Conservation (phyloP, 2,797 vertebrate species). For the Cacajao melanocephalus region DNA sequence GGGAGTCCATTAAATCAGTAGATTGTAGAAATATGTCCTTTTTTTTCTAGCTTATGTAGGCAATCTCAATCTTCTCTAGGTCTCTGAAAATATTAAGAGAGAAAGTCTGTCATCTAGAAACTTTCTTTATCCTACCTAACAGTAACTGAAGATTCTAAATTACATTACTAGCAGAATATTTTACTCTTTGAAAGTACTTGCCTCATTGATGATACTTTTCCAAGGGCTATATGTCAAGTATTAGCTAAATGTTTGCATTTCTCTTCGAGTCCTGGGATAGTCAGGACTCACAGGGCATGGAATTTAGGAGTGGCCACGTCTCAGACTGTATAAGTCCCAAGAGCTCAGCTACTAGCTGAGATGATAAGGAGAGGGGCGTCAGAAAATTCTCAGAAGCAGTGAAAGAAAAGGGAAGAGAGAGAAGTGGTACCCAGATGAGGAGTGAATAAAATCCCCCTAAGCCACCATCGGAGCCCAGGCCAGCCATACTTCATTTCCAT, state of each 20-base stretch:
- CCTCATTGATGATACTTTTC: background rate
- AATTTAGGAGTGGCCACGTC: background rate
- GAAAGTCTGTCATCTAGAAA: background rate
- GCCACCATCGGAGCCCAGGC: background rate
- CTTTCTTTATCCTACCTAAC: background rate
- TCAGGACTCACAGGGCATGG: background rate
- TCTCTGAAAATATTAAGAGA: background rate
- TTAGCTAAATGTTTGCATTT: background rate
- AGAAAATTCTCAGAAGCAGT: background rate
- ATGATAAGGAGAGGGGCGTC: background rate
- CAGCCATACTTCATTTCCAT: background rate
- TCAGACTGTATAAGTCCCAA: background rate
- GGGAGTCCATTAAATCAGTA: background rate
- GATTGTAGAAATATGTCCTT: background rate
- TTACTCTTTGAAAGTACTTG: constrained; percentile 24
- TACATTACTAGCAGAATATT: background rate
- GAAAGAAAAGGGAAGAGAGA: background rate
- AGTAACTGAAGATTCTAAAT: background rate
- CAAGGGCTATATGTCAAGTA: background rate
- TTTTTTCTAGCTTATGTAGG: background rate
- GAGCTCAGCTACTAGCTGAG: background rate
- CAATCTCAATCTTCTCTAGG: background rate
- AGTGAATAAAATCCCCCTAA: background rate
- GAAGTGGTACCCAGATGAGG: background rate
- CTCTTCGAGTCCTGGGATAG: background rate